Evolutionary conservation across 2,797 vertebrate genomes (phyloP), one percentile per base, ranked within the genome.

Genomic region (Enteromius unitaeniatus): DNA sequence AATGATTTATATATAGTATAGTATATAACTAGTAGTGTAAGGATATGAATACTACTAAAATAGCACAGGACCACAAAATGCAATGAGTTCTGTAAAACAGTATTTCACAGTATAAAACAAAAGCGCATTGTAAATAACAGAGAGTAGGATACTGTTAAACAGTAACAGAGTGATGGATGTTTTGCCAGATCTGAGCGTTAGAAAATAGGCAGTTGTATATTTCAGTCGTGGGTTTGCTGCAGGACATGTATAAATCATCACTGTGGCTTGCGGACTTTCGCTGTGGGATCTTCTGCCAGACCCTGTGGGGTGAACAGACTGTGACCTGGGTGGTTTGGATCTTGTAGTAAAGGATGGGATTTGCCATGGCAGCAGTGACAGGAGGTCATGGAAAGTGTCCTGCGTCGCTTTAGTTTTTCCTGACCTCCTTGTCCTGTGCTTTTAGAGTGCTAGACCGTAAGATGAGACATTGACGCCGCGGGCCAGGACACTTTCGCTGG

Each of bases 261-360:
- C 17, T 77, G 42, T 74, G 47, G 23, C 31, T 47, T 75, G 58
- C 9, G 6, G 78, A 31, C 17, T 23, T 70, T 70, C 13, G 1
- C 49, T 42, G 51, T 80, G 65, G 65, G 37, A 65, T 82, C 58
- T 77, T 55, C 19, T 77, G 73, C 62, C 81, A 77, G 19, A 77
- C 49, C 49, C 51, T 83, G 80, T 75, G 70, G 80, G 79, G 42
- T 82, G 58, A 82, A 75, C 80, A 82, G 80, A 82, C 80, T 82
- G 62, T 83, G 73, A 83, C 81, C 73, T 60, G 74, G 19, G 73
- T 74, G 80, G 28, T 82, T 51, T 74, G 81, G 62, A 77, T 58
- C 81, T 68, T 26, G n/a, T 37, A 45, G 81, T 58, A 58, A 67
- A 76, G 47, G 31, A 19, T 40, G n/a, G 45, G 45, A 47, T 80